Evolutionary conservation across 1,140 invertebrate genomes (phyloP).

Genomic region (Tyrophagus putrescentiae): DNA sequence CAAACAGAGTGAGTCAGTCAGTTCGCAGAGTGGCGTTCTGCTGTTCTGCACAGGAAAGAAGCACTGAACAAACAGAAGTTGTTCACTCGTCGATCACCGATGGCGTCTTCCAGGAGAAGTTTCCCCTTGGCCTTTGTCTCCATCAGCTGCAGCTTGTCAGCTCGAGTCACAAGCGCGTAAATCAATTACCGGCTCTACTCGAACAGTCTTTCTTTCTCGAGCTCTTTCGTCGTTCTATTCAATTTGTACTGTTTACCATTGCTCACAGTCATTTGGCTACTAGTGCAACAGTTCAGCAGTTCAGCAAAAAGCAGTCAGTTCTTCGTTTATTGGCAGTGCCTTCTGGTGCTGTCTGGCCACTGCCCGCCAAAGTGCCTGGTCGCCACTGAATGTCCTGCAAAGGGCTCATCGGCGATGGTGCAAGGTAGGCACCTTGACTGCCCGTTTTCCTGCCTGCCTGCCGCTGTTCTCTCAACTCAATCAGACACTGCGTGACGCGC

Average conservation of each 20-base stretch:
- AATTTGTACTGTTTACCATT: neutral
- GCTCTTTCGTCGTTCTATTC: neutral
- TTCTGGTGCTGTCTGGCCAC: too few relatives aligned
- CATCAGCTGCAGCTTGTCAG: conserved; percentile 7
- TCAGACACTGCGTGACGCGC: neutral
- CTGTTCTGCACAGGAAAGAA: too few relatives aligned
- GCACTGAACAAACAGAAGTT: conserved; percentile 1
- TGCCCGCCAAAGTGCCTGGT: too few relatives aligned
- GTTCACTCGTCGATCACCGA: conserved; percentile 6
- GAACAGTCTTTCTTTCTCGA: neutral
- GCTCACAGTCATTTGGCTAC: neutral
- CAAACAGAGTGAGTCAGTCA: too few relatives aligned
- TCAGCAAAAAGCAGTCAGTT: too few relatives aligned
- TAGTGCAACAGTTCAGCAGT: too few relatives aligned
- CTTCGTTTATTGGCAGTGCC: too few relatives aligned
- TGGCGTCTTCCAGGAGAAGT: neutral
- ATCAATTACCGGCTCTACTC: conserved; percentile 4
- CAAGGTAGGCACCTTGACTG: neutral
- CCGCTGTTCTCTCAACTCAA: neutral
- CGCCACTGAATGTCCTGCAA: too few relatives aligned
- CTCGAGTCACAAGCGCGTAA: neutral
- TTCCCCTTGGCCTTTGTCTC: conserved; percentile 1
- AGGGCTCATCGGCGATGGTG: neutral
- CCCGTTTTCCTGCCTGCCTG: neutral
- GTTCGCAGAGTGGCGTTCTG: too few relatives aligned